Conservation (phyloP, 1,140 invertebrate genomes). For the Triops cancriformis region DNA sequence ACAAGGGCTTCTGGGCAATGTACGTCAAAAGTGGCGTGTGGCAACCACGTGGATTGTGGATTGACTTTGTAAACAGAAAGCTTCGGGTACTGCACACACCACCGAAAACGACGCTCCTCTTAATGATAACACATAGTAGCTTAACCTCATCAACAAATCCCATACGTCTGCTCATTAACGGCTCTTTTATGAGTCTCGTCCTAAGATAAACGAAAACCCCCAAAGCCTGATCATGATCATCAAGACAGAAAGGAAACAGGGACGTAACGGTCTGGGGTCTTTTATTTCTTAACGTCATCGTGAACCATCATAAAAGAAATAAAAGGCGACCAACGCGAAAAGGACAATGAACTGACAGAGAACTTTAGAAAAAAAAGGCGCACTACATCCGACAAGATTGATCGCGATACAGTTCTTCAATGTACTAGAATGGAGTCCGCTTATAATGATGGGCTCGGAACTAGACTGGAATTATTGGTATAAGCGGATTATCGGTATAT, state of each 20-base stretch:
- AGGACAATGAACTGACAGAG: not conserved
- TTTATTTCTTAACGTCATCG: not conserved
- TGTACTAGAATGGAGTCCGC: too few species aligned
- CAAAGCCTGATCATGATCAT: not conserved
- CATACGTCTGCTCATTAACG: slow-evolving; percentile 13
- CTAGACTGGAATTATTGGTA: too few species aligned
- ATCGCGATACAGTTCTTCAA: too few species aligned
- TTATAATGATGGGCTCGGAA: too few species aligned
- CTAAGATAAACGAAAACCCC: slow-evolving; percentile 1
- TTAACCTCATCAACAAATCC: not conserved
- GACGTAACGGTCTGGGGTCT: not conserved
- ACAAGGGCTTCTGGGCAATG: not conserved
- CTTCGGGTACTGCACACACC: not conserved
- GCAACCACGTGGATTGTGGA: slow-evolving; percentile 12
- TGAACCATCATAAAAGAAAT: not conserved
- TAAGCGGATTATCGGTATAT: too few species aligned
- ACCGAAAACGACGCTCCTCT: not conserved
- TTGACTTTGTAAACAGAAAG: slow-evolving; percentile 1
- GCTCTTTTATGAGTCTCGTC: slow-evolving; percentile 6
- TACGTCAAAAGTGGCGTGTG: slow-evolving; percentile 3
- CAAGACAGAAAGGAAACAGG: not conserved
- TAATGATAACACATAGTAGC: not conserved
- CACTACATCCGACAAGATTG: too few species aligned
- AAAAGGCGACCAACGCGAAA: not conserved
- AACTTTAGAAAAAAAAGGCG: too few species aligned